These are phyloP conservation scores for Lumbricus terrestris DNA, from an alignment of 2,888 invertebrate genomes.

Conservation along the genomic window DNA sequence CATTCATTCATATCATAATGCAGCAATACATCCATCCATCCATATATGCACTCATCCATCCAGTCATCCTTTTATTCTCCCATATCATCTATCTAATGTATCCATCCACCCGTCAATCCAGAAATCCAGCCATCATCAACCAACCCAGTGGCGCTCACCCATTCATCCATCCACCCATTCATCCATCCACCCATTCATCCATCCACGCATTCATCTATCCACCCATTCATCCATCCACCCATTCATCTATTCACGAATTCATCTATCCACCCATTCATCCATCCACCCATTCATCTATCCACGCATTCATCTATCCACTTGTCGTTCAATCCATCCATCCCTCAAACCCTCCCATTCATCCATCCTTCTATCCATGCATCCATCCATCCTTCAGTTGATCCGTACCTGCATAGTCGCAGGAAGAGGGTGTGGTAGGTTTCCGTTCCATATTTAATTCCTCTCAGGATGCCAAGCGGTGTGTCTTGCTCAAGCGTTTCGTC, in stretches of 20 bases:
- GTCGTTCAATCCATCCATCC: background rate
- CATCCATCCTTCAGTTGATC: background rate
- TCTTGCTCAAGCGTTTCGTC: constrained; percentile 62
- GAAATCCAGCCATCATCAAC: background rate
- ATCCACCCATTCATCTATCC: background rate
- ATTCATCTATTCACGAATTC: background rate
- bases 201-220: background rate
- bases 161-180: background rate
- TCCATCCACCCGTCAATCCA: background rate
- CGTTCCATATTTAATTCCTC: constrained; percentile 59
- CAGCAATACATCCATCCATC: too few species aligned
- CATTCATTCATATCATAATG: too few species aligned
- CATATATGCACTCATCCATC: too few species aligned
- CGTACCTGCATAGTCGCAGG: constrained; percentile 59
- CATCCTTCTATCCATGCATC: background rate
- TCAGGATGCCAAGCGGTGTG: constrained; percentile 56
- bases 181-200: background rate
- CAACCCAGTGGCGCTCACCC: background rate
- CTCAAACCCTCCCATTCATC: background rate
- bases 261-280: background rate
- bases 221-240: background rate
- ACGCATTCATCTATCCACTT: background rate
- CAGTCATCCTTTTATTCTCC: too few species aligned
- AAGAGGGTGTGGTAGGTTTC: constrained; percentile 60
- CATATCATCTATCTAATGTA: too few species aligned